Base-by-base conservation (phyloP, 2,113 vertebrate genomes). In the Pholis gunnellus region DNA sequence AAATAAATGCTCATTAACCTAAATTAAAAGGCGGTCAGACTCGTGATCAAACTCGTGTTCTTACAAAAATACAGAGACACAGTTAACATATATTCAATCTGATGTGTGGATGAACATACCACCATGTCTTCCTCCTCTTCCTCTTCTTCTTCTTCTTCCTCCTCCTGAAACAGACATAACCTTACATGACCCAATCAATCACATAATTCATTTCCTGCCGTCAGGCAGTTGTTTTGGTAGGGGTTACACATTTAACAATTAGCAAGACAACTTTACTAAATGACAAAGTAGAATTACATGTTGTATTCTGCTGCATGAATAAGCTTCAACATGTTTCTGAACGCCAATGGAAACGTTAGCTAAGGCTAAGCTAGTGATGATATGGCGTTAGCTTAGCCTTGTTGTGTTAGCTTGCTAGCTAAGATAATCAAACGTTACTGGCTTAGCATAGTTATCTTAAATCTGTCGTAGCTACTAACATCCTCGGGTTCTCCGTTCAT, bases 71-170 rank as follows among this genome's bases (percentile, higher is more conserved):
- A n/a, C 27, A 36, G 22, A 22, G 7, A 9, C 9, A 15, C 5
- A 40, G 27, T 18, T 2, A 20, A 56, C 20, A 69, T n/a, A 18
- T 48, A 34, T 6, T 18, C 18, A 77, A 8, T 17, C 2, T 29
- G 17, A 38, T 4, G 29, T 6, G n/a, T 40, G 29, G 1, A 0
- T 29, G 3, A 22, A 90, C 94, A 66, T 94, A 96, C 95, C 94
- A 95, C 94, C 94, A 96, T 74, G 0, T 96, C 95, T 76, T 94
- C 91, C 10, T 95, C 94, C 2, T 94, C 93, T 6, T 93, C 93
- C 0, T 94, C 34, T 34, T 34, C 34, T 34, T 93, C 93, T 1
- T 93, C 93, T 14, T 95, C 90, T 10, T 93, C 91, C 4, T 93
- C 91, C 69, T 90, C 85, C 89, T 93, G 72, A 65, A 83, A 88